These are phyloP conservation scores for Neotoxoptera formosana DNA, from an alignment of 1,140 invertebrate genomes.

Conservation along the genomic window DNA sequence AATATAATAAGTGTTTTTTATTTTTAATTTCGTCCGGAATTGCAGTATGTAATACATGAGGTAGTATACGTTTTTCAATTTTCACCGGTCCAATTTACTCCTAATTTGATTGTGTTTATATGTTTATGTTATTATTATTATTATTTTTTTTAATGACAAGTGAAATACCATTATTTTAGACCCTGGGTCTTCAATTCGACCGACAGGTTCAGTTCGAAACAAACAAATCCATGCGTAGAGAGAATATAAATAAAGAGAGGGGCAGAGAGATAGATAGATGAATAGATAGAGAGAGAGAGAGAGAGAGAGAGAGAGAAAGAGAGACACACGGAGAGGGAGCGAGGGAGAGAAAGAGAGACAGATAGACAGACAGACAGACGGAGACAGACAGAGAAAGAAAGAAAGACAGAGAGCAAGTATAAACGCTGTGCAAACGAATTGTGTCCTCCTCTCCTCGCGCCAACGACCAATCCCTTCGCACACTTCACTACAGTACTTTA, in stretches of 20 bases:
- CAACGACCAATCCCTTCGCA: background rate
- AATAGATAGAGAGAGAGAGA: background rate
- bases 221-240: background rate
- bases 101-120: background rate
- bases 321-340: background rate
- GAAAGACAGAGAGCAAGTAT: background rate
- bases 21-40: background rate
- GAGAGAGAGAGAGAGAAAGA: background rate
- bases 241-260: background rate
- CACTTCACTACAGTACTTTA: slow-evolving; percentile 32
- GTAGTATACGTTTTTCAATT: background rate
- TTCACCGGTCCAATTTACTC: background rate
- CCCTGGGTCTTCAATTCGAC: background rate
- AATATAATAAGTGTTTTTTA: background rate
- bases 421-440: slow-evolving; percentile 35
- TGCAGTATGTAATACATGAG: background rate
- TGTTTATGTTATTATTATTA: background rate
- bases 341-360: background rate
- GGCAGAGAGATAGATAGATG: too few species aligned
- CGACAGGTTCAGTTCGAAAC: background rate
- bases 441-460: background rate
- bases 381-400: too few species aligned
- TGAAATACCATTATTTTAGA: slow-evolving; percentile 2
- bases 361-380: background rate
- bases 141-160: background rate